These are phyloP conservation scores for Thunnus maccoyii DNA, from an alignment of 2,113 vertebrate species.

Conservation along the genomic window DNA sequence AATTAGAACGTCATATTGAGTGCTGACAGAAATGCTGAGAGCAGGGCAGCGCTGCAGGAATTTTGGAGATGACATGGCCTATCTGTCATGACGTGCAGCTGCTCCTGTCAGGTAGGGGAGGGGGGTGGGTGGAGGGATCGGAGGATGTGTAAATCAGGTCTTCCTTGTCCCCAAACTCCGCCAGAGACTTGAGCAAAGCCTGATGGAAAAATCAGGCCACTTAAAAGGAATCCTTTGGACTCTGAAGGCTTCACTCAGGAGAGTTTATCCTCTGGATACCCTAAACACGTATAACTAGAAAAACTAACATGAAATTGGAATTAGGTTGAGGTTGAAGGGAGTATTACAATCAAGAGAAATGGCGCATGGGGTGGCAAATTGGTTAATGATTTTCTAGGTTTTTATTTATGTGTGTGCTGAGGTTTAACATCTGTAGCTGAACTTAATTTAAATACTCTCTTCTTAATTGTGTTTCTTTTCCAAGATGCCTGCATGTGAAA, in stretches of 20 bases:
- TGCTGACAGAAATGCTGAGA: constrained; percentile 86
- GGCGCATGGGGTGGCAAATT: constrained; percentile 1
- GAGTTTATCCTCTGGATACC: constrained; percentile 37
- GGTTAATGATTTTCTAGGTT: constrained; percentile 17
- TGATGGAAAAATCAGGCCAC: constrained; percentile 75
- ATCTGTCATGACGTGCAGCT: constrained; percentile 82
- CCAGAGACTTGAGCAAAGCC: constrained; percentile 47
- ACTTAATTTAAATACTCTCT: not conserved
- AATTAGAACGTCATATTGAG: constrained; percentile 86
- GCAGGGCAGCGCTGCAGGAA: constrained; percentile 75
- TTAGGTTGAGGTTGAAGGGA: not conserved
- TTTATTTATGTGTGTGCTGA: not conserved
- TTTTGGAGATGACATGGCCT: constrained; percentile 80
- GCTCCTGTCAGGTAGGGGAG: constrained; percentile 81
- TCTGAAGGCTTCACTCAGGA: constrained; percentile 50
- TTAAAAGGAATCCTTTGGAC: constrained; percentile 54
- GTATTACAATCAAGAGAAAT: constrained; percentile 17
- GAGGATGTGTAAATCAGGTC: constrained; percentile 73
- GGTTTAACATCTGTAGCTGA: constrained; percentile 41
- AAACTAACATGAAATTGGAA: not conserved
- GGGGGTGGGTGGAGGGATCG: not conserved
- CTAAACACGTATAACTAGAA: not conserved
- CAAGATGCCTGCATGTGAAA: not conserved
- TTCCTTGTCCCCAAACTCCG: constrained; percentile 49
- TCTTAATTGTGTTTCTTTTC: constrained; percentile 2